Conservation (phyloP, 2,888 invertebrate species). For the Lithophane leautieri region DNA sequence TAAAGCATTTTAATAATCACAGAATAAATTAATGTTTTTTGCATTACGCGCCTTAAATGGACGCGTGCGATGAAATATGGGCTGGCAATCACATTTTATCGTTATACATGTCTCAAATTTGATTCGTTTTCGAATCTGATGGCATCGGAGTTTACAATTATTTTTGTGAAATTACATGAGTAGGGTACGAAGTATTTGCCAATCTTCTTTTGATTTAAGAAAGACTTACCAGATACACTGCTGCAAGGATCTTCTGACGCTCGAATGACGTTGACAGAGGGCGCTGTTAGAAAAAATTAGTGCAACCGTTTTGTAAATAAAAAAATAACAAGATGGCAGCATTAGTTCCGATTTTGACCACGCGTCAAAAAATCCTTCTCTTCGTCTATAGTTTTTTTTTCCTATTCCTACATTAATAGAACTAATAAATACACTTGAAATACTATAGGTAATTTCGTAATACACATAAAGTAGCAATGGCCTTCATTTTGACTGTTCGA, state of each 20-base stretch:
- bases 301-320: background rate
- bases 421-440: background rate
- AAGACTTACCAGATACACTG: background rate
- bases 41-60: conserved; percentile 12
- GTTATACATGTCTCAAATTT: conserved; percentile 3
- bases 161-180: background rate
- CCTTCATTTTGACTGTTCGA: too few relatives aligned
- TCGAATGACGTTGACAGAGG: background rate
- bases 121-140: background rate
- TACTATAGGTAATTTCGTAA: too few relatives aligned
- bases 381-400: background rate
- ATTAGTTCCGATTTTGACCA: background rate
- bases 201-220: background rate
- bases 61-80: conserved; percentile 22
- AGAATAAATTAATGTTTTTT: conserved; percentile 49
- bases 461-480: too few relatives aligned
- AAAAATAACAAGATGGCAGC: background rate
- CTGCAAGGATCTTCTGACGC: background rate
- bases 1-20: conserved; percentile 64
- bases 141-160: background rate
- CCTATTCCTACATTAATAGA: background rate
- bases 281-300: background rate
- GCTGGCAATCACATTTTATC: conserved; percentile 3
- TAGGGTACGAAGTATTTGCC: background rate
- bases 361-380: background rate